These are phyloP conservation scores for Corythornis cristatus DNA, from an alignment of 2,113 vertebrate genomes.

Conservation along the genomic window DNA sequence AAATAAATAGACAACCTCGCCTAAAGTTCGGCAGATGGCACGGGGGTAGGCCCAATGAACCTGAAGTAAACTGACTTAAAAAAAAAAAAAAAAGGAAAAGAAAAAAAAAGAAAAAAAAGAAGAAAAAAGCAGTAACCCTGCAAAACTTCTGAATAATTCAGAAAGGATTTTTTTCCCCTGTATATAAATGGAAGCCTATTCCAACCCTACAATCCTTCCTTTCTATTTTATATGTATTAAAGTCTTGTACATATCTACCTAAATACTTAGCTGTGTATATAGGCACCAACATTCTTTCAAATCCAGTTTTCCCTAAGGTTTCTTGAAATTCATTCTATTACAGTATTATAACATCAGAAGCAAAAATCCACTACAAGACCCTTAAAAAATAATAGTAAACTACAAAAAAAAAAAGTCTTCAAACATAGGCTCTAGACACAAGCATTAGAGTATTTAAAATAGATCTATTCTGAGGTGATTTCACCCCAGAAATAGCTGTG, in stretches of 20 bases:
- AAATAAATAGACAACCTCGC: too few relatives aligned
- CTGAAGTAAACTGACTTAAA: not conserved
- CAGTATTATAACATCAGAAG: not conserved
- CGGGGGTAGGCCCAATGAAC: not conserved
- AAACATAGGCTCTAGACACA: accelerated
- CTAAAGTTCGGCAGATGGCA: not conserved
- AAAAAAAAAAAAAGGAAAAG: not conserved
- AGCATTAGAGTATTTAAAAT: not conserved
- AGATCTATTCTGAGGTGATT: not conserved
- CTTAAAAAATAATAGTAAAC: not conserved
- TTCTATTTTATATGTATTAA: not conserved
- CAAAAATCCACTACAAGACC: not conserved
- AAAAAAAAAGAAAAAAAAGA: not conserved
- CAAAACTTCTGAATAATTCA: not conserved
- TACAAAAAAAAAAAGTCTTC: too few relatives aligned
- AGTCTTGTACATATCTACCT: not conserved
- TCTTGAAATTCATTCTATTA: not conserved
- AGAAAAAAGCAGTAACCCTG: not conserved
- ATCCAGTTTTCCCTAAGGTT: not conserved
- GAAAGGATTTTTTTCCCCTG: not conserved
- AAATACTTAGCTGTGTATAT: not conserved
- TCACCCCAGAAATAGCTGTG: not conserved
- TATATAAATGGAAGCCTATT: not conserved
- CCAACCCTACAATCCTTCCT: not conserved
- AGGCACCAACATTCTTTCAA: not conserved